Conservation (phyloP, 2,888 invertebrate species). For the Meiosimyza decipiens region DNA sequence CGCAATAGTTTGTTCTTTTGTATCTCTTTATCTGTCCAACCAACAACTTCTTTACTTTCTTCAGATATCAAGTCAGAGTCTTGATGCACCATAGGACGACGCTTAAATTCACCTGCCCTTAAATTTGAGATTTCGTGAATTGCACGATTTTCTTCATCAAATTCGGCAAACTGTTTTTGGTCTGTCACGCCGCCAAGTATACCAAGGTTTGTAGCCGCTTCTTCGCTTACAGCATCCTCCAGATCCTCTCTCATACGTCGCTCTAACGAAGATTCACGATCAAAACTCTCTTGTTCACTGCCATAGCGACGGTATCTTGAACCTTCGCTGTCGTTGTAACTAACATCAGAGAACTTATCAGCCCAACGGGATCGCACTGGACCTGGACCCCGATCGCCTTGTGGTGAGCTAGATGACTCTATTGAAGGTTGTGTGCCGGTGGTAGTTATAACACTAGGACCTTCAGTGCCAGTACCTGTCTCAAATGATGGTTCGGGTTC, state of each 20-base stretch:
- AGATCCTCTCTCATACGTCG: constrained; percentile 66
- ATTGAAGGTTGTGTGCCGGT: constrained; percentile 73
- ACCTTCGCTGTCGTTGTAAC: constrained; percentile 68
- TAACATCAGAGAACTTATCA: constrained; percentile 67
- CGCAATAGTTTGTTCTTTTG: constrained; percentile 62
- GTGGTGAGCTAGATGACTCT: constrained; percentile 75
- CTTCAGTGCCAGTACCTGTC: constrained; percentile 53
- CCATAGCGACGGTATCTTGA: constrained; percentile 64
- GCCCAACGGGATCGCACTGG: constrained; percentile 70
- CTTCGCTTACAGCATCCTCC: constrained; percentile 67
- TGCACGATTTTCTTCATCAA: constrained; percentile 69
- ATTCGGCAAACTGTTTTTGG: constrained; percentile 72
- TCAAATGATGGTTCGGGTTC: constrained; percentile 55
- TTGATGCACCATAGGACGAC: constrained; percentile 65
- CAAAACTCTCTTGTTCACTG: constrained; percentile 66
- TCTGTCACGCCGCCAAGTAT: constrained; percentile 65
- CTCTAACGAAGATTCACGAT: constrained; percentile 66
- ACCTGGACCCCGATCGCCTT: constrained; percentile 70
- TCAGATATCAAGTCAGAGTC: constrained; percentile 66
- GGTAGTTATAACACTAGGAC: constrained; percentile 64
- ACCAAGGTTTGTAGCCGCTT: constrained; percentile 56
- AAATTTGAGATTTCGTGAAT: constrained; percentile 68
- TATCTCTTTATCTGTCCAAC: constrained; percentile 66
- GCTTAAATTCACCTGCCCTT: constrained; percentile 64
- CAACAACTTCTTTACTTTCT: constrained; percentile 64